Base-by-base conservation (phyloP, 2,888 invertebrate species). In the Rhimphoctona megacephalus region DNA sequence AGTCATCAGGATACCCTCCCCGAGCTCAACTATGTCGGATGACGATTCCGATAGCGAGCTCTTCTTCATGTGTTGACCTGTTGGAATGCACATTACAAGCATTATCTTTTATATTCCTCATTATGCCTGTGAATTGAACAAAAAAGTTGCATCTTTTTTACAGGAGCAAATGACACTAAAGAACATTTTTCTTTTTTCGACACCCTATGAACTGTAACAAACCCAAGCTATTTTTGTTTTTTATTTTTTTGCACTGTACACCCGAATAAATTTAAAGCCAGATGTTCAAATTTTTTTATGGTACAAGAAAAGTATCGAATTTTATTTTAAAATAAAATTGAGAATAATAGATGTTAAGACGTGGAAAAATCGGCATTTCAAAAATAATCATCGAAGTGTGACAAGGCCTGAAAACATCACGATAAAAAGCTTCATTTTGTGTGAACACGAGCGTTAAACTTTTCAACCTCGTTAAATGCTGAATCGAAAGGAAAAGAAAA, bases 11-110 rank as follows among this genome's bases (percentile, higher is more conserved):
- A 97, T 97, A 92, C 97, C 97, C 95, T 98, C 98, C 93, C 98
- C 98, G 94, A 98, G 96, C 95, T 98, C 98, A 96, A 98, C 97
- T 95, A 97, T 97, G 94, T 98, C 98, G 91, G 98, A 98, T 91
- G 98, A 97, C 91, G 97, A 97, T 95, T 98, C 98, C 95, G 98
- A 97, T 92, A 98, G 96, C 90, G 98, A 98, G 95, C 96, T 96
- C 96, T 98, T 98, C 96, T 98, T 98, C 96, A 97, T 96, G 94
- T 98, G 97, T 95, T 98, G 97, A 95, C 98, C 98, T 97, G 96
- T 93, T 52, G 39, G 39, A 33, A 81, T 17, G 57, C 39, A 43
- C n/a, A 57, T 61, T 22, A 22, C 78, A 64, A 17, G 72, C 61
- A 36, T 76, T 46, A 61, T 61, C 1, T 30, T 46, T 61, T n/a